Evolutionary conservation across 2,888 invertebrate genomes (phyloP).

Genomic region (Drosophila putrida): DNA sequence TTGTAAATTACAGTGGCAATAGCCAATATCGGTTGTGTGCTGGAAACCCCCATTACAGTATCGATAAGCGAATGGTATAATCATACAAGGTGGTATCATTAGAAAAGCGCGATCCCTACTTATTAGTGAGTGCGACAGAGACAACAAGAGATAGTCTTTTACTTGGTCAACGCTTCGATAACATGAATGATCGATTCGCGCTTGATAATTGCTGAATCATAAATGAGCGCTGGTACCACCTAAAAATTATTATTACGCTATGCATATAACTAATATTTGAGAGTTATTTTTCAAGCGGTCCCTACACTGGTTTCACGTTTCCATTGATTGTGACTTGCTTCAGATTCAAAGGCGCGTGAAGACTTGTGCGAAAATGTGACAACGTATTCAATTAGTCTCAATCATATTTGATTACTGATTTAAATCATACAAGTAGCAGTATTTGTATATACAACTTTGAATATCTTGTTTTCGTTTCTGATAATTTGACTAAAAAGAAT

Average conservation of each 20-base stretch:
- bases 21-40: not conserved
- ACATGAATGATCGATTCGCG: not conserved
- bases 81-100: not conserved
- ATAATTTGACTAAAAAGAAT: not conserved
- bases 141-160: constrained; percentile 6
- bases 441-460: not conserved
- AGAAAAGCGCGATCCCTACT: not conserved
- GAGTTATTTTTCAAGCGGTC: constrained; percentile 46
- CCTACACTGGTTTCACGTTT: constrained; percentile 4
- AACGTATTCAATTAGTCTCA: constrained; percentile 31
- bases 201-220: not conserved
- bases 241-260: constrained; percentile 3
- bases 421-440: constrained; percentile 16
- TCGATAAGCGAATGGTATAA: constrained; percentile 4
- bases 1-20: not conserved
- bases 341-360: constrained; percentile 27
- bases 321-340: not conserved
- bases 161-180: not conserved
- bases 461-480: not conserved
- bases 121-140: not conserved
- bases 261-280: constrained; percentile 23
- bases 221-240: constrained; percentile 2
- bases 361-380: constrained; percentile 36
- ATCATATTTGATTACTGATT: constrained; percentile 36
- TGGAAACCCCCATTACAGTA: not conserved